A percentile compares a stretch with the other conserved stretches of the same genome.
phyloP scores from a whole-genome alignment of 1,140 invertebrate species.

The Pomacea maculata region DNA sequence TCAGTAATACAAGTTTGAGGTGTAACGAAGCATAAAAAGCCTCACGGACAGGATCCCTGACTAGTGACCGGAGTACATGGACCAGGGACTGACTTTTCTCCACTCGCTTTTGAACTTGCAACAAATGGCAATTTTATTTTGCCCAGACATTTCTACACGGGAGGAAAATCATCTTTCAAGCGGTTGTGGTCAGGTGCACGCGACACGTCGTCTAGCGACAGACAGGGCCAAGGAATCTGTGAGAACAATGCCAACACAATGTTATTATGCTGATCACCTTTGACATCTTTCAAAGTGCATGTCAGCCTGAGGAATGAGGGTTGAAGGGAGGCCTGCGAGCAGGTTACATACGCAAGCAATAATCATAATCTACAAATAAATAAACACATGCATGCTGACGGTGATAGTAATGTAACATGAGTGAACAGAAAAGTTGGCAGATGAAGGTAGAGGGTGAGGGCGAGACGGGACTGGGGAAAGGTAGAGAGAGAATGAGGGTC shows the following conservation, averaged over 20 bases:
- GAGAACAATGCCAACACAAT: neutral
- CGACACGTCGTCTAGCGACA: neutral
- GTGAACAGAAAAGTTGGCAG: neutral
- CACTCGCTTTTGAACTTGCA: too few relatives aligned
- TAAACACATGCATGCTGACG: too few relatives aligned
- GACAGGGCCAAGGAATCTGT: neutral
- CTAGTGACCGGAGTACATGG: too few relatives aligned
- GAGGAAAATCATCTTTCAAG: too few relatives aligned
- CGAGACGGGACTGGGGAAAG: neutral
- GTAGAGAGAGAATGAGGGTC: neutral
- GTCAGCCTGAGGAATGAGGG: neutral
- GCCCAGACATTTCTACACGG: too few relatives aligned
- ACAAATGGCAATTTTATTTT: too few relatives aligned
- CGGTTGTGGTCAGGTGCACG: too few relatives aligned
- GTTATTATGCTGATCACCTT: neutral
- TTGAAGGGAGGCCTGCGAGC: neutral
- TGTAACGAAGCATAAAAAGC: too few relatives aligned
- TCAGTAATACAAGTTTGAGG: too few relatives aligned
- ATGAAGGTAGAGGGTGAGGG: neutral
- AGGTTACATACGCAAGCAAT: neutral
- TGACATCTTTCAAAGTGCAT: neutral
- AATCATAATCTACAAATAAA: neutral
- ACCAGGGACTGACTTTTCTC: too few relatives aligned
- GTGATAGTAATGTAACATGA: neutral
- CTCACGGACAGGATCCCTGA: too few relatives aligned